A percentile compares a stretch with the other conserved stretches of the same genome.
phyloP scores from a whole-genome alignment of 2,888 invertebrate genomes.

The Drosophila conformis region DNA sequence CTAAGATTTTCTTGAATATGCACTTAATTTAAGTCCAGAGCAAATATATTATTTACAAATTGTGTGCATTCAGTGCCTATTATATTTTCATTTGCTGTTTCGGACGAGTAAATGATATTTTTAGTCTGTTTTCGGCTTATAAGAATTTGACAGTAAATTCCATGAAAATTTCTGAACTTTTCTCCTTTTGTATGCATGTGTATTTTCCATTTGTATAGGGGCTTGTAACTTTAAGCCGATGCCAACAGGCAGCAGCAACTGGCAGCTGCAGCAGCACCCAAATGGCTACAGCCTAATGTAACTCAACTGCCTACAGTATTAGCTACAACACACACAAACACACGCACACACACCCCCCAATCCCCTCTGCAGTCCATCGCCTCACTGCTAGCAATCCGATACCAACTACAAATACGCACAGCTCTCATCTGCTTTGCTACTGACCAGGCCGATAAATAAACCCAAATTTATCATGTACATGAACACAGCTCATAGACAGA shows the following conservation, averaged over 20 bases:
- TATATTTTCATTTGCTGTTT: not conserved
- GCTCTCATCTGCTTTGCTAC: slow-evolving; percentile 50
- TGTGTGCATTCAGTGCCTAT: not conserved
- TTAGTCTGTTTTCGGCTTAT: not conserved
- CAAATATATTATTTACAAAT: not conserved
- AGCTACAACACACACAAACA: slow-evolving; percentile 38
- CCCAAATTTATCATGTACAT: slow-evolving; percentile 77
- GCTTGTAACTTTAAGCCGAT: slow-evolving; percentile 49
- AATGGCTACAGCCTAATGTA: slow-evolving; percentile 53
- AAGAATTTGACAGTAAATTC: not conserved
- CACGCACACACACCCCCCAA: slow-evolving; percentile 3
- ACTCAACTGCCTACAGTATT: slow-evolving; percentile 64
- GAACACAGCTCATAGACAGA: slow-evolving; percentile 24
- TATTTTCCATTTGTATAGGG: slow-evolving; percentile 11
- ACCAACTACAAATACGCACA: slow-evolving; percentile 64
- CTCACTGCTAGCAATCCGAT: slow-evolving; percentile 12
- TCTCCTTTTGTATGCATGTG: not conserved
- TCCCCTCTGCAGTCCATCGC: not conserved
- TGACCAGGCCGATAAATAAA: slow-evolving; percentile 71
- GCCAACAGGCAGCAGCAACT: slow-evolving; percentile 14
- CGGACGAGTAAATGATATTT: not conserved
- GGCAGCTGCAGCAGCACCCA: slow-evolving; percentile 44
- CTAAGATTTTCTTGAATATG: not conserved
- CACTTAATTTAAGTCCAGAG: not conserved
- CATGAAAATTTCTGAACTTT: slow-evolving; percentile 14